Base-by-base conservation (phyloP, 2,888 invertebrate genomes). In the Theretra japonica region DNA sequence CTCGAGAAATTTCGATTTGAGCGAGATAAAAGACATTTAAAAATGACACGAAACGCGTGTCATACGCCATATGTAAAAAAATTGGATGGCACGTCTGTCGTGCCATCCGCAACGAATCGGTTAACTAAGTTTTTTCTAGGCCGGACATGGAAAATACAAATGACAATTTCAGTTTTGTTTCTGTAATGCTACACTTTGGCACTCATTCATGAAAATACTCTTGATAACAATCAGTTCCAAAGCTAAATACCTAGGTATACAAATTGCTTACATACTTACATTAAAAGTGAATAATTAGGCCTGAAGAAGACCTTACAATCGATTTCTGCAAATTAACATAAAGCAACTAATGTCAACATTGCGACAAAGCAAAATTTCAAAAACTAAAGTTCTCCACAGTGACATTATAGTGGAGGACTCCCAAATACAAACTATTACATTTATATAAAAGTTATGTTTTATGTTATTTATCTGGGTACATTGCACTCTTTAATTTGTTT, bases 111-210 rank as follows among this genome's bases (percentile, higher is more conserved):
- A n/a, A n/a, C n/a, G n/a, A n/a, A n/a, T n/a, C n/a, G n/a, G n/a
- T n/a, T n/a, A n/a, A 23, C 21, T 41, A 21, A 23, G 21, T 2
- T 25, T 5, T 65, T 17, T 21, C 21, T 65, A 65, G 65, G 65
- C 65, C 65, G 65, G 23, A 41, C 5, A 33, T 41, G 48, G 65
- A 65, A 65, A 65, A 48, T 48, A 48, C 48, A 48, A 23, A 48
- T 41, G 8, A 21, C 11, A 2, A 6, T 41, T 65, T 65, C 17
- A 23, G 48, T 17, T 53, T 53, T 53, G n/a, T 11, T 41, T 41
- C 4, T 23, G 41, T 65, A 41, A 48, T 23, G 41, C 23, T 65
- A 48, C 23, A 65, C n/a, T 70, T 70, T 70, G 69, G 69, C 69
- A 70, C 69, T 41, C 69, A 41, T 25, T 23, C 69, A 41, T 58